Evolutionary conservation across 2,113 vertebrate species (phyloP), one percentile per base, ranked within the genome.

Genomic region (Nymphicus hollandicus): DNA sequence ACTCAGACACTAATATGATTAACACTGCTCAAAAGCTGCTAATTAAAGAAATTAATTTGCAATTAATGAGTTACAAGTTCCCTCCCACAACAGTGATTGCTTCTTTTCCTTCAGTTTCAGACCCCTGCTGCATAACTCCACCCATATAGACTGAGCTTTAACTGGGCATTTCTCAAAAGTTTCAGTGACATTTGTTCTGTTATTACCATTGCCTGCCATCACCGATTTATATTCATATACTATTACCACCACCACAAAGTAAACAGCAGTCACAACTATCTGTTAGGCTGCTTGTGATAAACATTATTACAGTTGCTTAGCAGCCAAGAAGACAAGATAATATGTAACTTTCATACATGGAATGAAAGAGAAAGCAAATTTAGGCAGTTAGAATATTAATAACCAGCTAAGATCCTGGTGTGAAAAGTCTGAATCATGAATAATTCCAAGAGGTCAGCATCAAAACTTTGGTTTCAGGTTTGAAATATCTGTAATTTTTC

Each of bases 11-110:
- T 91, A 86, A 91, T 78, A 63, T 29, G 77, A 95, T 74, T 55
- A 86, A 84, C 47, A 76, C 39, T 55, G 47, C 47, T 92, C 39
- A 81, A 70, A 88, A 86, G 69, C 27, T 90, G 69, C 37, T 88
- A 89, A 91, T 88, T 83, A 86, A 64, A 73, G 23, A 73, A 86
- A 93, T 92, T 79, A 89, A 79, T 88, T 89, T 66, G 69, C 29
- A 76, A 43, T 50, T 83, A 91, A 90, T 92, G 39, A 89, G 47
- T 71, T 91, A 24, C n/a, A 44, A 71, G 9, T 47, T 89, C 17
- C 60, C 33, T 93, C 66, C 33, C 41, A 60, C 56, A 89, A 49
- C 13, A 84, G 25, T 9, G 53, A 72, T 35, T 79, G 16, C 16
- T 64, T 74, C 18, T 71, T 52, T 74, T 78, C 41, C 35, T 86